phyloP scores from a whole-genome alignment of 2,888 invertebrate species.

The Lucinisca nassula region DNA sequence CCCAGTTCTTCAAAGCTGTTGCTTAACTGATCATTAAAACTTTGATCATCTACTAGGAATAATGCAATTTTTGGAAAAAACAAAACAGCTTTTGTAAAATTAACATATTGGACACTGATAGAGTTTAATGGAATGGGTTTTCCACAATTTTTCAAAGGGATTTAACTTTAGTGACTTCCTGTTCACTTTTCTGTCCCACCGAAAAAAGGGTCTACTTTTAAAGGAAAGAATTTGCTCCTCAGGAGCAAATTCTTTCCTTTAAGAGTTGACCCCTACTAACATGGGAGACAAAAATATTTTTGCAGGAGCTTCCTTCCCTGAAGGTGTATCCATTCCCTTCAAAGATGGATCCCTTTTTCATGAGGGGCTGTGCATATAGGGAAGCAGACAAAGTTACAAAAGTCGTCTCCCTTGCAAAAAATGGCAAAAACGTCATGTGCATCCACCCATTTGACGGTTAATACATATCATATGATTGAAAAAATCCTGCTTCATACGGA shows the following conservation, averaged over 20 bases:
- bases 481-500: no score
- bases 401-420: no score
- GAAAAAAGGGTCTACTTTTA: not conserved
- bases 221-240: not conserved
- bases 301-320: not conserved
- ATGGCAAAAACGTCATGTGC: no score
- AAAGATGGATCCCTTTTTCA: not conserved
- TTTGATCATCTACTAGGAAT: no score
- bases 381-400: not conserved
- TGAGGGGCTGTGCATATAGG: not conserved
- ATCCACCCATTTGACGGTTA: no score
- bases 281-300: no score
- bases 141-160: not conserved
- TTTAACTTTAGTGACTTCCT: not conserved
- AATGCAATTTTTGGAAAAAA: not conserved
- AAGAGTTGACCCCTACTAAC: no score
- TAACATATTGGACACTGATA: not conserved
- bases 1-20: no score
- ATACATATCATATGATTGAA: no score
- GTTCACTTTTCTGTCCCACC: not conserved
- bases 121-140: not conserved
- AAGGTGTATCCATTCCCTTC: not conserved
- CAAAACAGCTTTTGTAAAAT: not conserved
- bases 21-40: no score
- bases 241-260: no score